phyloP scores from a whole-genome alignment of 2,888 invertebrate genomes.

The Dryococelus australis region DNA sequence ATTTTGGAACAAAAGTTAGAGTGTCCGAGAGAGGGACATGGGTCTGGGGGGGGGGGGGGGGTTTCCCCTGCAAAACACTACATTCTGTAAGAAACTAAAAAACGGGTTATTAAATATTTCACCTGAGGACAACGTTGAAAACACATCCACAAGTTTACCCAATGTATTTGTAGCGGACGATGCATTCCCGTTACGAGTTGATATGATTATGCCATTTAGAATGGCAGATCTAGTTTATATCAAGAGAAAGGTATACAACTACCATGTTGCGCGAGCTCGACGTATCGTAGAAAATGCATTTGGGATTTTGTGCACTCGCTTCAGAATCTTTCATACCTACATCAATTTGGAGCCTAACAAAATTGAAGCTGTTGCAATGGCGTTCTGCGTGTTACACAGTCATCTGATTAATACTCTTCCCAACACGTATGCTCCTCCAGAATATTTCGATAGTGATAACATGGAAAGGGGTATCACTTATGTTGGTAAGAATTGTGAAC shows the following conservation, averaged over 20 bases:
- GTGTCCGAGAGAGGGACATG: no score
- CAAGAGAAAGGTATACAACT: constrained; percentile 35
- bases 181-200: constrained; percentile 42
- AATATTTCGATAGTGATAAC: background rate
- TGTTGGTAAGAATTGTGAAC: background rate
- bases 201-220: constrained; percentile 49
- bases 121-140: background rate
- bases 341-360: constrained; percentile 12
- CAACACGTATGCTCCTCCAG: background rate
- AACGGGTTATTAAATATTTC: constrained; percentile 39
- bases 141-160: constrained; percentile 31
- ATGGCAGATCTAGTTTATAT: constrained; percentile 43
- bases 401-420: background rate
- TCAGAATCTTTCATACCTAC: constrained; percentile 41
- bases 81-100: constrained; percentile 38
- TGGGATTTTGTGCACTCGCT: constrained; percentile 47
- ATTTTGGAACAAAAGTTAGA: constrained; percentile 44
- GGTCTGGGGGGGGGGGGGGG: no score
- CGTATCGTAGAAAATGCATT: constrained; percentile 48
- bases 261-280: constrained; percentile 46
- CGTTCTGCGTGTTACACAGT: background rate
- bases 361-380: background rate
- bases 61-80: constrained; percentile 43
- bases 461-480: background rate
- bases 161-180: no score